Base-by-base conservation (phyloP, 2,888 invertebrate species). In the Drosophila melanosoma region DNA sequence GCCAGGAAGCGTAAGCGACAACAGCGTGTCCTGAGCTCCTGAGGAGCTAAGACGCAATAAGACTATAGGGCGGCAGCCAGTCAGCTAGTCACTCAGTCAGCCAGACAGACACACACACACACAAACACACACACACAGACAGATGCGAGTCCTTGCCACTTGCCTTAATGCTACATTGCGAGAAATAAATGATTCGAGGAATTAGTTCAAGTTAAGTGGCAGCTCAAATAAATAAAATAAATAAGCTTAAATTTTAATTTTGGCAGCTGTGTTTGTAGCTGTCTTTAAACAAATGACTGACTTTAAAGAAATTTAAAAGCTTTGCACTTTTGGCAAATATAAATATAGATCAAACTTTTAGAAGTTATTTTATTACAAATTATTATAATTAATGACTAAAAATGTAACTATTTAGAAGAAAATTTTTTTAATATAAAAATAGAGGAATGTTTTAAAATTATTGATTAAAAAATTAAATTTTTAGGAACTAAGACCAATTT, bases 1-100 rank as follows among this genome's bases (percentile, higher is more conserved):
- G 82, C 74, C 79, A 81, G 81, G 83, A 81, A 81, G 81, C 83
- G 75, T 79, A 72, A 82, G 83, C 74, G 69, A 79, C 71, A 59
- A 56, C 74, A 36, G 72, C 72, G 72, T 70, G 79, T 63, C 69
- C 29, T 74, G 77, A 73, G 29, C 29, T 29, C 29, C 29, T 29
- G 29, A 29, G 29, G 29, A 68, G 74, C 84, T 81, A 75, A 84
- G 84, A 77, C 79, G 79, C 82, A 83, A 83, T 82, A 77, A 54
- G 66, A 63, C 51, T 33, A 56, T 63, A 76, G 74, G 79, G 64
- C 61, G 66, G 68, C 51, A 40, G 62, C 32, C 54, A 69, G 38
- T 29, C 54, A 59, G 56, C 35, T 26, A 26, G 12, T 8, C 60
- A 67, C 40, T 8, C 54, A 74, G 42, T 0, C 57, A 71, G 29